A percentile compares a stretch with the other conserved stretches of the same genome.
phyloP scores from a whole-genome alignment of 1,140 invertebrate genomes.

The Cylas formicarius region DNA sequence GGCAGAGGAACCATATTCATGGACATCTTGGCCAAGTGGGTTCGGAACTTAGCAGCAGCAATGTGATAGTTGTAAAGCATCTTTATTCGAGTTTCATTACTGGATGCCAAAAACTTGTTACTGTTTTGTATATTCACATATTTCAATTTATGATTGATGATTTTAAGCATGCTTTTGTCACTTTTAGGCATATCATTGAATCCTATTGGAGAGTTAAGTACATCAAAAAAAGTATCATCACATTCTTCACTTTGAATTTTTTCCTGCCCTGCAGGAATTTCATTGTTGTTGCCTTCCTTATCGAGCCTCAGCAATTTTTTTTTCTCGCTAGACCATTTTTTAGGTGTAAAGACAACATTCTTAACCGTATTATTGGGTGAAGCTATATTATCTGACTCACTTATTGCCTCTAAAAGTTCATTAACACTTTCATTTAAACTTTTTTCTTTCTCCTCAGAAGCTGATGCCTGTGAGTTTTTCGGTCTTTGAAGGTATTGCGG shows the following conservation, averaged over 20 bases:
- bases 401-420: slow-evolving; percentile 11
- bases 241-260: background rate
- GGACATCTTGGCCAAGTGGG: slow-evolving; percentile 11
- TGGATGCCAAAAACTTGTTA: slow-evolving; percentile 7
- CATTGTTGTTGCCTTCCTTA: slow-evolving; percentile 9
- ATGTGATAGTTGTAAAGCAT: slow-evolving; percentile 10
- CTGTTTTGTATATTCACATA: slow-evolving; percentile 15
- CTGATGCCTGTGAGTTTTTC: too few relatives aligned
- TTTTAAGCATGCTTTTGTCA: slow-evolving; percentile 2
- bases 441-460: slow-evolving; percentile 3
- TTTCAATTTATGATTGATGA: slow-evolving; percentile 6
- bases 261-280: background rate
- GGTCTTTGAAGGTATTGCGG: too few relatives aligned
- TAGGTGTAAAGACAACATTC: background rate
- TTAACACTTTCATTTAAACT: slow-evolving; percentile 17
- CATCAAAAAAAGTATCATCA: slow-evolving; percentile 1
- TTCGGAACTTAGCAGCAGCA: slow-evolving; percentile 2
- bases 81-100: slow-evolving; percentile 6
- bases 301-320: too few relatives aligned
- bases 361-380: background rate
- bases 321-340: background rate
- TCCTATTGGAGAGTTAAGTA: slow-evolving; percentile 8
- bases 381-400: slow-evolving; percentile 1
- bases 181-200: slow-evolving; percentile 12
- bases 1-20: slow-evolving; percentile 5